These are phyloP conservation scores for Potamarius usumacintae DNA, from an alignment of 2,113 vertebrate genomes.

Conservation along the genomic window DNA sequence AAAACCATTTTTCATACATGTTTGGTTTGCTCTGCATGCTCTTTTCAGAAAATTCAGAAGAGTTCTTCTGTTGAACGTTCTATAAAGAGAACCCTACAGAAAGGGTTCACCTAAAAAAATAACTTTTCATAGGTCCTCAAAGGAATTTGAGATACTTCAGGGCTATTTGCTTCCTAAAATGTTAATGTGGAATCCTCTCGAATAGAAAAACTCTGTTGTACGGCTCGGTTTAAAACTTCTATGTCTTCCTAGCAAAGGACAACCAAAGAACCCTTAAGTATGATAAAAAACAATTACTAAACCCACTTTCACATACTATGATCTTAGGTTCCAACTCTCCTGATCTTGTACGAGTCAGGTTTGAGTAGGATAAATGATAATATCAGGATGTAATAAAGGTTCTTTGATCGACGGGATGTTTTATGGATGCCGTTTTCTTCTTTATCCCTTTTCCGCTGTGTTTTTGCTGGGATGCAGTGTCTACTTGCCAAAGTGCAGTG, in stretches of 20 bases:
- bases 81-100: too few relatives aligned
- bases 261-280: neutral
- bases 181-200: too few relatives aligned
- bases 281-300: neutral
- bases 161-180: too few relatives aligned
- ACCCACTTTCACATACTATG: neutral
- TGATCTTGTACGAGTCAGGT: neutral
- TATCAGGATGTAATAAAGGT: neutral
- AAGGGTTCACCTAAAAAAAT: too few relatives aligned
- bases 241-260: too few relatives aligned
- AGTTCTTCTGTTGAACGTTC: neutral
- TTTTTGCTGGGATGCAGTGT: neutral
- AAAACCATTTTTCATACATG: too few relatives aligned
- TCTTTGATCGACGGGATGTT: constrained; percentile 12
- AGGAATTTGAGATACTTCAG: too few relatives aligned
- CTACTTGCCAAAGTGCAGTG: constrained; percentile 35
- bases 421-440: constrained; percentile 9
- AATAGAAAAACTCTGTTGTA: too few relatives aligned
- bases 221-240: too few relatives aligned
- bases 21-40: neutral
- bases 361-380: constrained; percentile 18
- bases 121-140: too few relatives aligned
- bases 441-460: constrained; percentile 24
- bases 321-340: neutral
- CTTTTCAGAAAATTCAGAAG: neutral